Evolutionary conservation across 2,888 invertebrate genomes (phyloP).

Genomic region (Caenorhabditis virilis): DNA sequence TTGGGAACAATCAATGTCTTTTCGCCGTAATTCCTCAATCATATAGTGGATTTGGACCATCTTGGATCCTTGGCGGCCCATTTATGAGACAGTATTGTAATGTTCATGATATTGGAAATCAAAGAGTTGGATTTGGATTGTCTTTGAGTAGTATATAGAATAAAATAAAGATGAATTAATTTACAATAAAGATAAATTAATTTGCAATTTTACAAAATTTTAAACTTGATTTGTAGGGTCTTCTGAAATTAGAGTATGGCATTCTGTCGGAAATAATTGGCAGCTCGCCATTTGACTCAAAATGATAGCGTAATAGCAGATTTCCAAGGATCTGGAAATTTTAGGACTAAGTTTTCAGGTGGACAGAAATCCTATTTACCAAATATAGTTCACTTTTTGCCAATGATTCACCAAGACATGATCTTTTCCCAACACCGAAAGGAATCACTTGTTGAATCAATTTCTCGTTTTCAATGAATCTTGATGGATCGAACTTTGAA

Average conservation of each 20-base stretch:
- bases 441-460: too few relatives aligned
- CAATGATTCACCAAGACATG: neutral
- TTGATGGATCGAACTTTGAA: neutral
- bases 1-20: slow-evolving; percentile 3
- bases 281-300: neutral
- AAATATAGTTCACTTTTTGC: neutral
- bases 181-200: too few relatives aligned
- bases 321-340: slow-evolving; percentile 3
- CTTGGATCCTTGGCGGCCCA: slow-evolving; percentile 11
- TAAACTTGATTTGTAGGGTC: too few relatives aligned
- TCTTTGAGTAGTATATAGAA: too few relatives aligned
- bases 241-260: too few relatives aligned
- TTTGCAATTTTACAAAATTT: too few relatives aligned
- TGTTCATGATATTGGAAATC: slow-evolving; percentile 8
- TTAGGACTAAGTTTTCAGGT: neutral
- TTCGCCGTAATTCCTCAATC: slow-evolving; percentile 7
- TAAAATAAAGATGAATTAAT: too few relatives aligned
- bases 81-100: slow-evolving; percentile 15
- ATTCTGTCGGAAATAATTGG: too few relatives aligned
- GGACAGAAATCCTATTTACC: neutral
- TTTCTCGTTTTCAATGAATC: neutral
- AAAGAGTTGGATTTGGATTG: slow-evolving; percentile 7
- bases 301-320: neutral
- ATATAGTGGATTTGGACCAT: slow-evolving; percentile 8
- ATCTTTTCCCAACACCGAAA: neutral